These are phyloP conservation scores for Blastobasis lacticolella DNA, from an alignment of 2,888 invertebrate genomes.

Conservation along the genomic window DNA sequence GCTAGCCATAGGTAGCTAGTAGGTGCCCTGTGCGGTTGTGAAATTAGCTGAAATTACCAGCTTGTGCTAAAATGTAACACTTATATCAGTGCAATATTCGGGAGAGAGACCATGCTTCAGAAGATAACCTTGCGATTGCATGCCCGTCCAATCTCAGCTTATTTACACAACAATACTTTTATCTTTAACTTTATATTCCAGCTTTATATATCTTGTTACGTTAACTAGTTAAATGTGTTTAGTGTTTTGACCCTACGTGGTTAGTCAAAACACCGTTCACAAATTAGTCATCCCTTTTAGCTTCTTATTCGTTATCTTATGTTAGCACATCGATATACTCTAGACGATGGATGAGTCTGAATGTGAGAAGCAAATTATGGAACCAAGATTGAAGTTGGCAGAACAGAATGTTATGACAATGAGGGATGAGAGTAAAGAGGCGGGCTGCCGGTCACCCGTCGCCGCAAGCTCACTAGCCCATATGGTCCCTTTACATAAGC, in stretches of 20 bases:
- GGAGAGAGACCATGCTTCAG: constrained; percentile 39
- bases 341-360: constrained; percentile 31
- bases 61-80: constrained; percentile 25
- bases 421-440: constrained; percentile 23
- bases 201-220: constrained; percentile 12
- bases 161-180: constrained; percentile 47
- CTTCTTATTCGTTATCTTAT: constrained; percentile 19
- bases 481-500: neutral
- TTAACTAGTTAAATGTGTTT: constrained; percentile 15
- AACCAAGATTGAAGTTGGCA: constrained; percentile 23
- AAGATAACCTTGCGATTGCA: constrained; percentile 31
- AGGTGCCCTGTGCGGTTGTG: constrained; percentile 53
- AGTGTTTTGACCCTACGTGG: constrained; percentile 26
- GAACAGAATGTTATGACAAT: constrained; percentile 31
- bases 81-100: constrained; percentile 20
- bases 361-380: constrained; percentile 36
- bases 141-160: constrained; percentile 70
- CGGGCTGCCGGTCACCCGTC: constrained; percentile 15
- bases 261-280: constrained; percentile 35
- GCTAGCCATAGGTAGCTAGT: constrained; percentile 35
- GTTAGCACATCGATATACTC: constrained; percentile 34
- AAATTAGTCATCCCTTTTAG: constrained; percentile 12
- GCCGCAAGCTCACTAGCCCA: too few relatives aligned
- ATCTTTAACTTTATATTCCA: constrained; percentile 10
- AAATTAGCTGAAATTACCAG: constrained; percentile 63